These are phyloP conservation scores for Phrynocephalus vlangalii DNA, from an alignment of 2,797 vertebrate genomes.

Conservation along the genomic window DNA sequence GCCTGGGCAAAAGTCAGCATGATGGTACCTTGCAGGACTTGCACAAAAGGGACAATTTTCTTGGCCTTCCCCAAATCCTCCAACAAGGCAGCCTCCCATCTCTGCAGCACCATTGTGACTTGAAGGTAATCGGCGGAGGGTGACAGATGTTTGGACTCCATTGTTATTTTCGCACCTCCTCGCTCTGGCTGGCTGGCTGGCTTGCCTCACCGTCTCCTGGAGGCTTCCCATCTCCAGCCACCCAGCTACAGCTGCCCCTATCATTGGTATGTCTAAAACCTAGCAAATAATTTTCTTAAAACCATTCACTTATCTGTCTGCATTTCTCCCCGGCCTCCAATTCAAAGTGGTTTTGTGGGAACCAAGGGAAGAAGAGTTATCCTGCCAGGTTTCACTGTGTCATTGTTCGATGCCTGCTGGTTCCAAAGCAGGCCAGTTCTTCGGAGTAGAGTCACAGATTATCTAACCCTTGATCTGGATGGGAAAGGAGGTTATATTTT, in stretches of 20 bases:
- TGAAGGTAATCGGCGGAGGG: not conserved
- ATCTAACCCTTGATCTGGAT: not conserved
- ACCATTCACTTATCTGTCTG: not conserved
- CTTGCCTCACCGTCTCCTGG: not conserved
- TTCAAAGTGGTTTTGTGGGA: not conserved
- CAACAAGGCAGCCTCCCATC: constrained; percentile 2
- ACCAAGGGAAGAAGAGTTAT: not conserved
- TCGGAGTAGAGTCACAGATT: not conserved
- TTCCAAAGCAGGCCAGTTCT: not conserved
- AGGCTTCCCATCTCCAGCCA: not conserved
- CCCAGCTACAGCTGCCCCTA: not conserved
- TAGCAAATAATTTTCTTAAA: not conserved
- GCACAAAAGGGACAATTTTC: constrained; percentile 36
- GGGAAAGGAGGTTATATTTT: not conserved
- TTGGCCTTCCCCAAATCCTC: not conserved
- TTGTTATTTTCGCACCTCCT: constrained; percentile 21
- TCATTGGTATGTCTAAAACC: not conserved
- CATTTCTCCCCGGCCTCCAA: not conserved
- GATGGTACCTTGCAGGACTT: not conserved
- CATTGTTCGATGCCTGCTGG: too few relatives aligned
- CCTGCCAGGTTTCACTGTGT: not conserved
- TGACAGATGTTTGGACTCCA: not conserved
- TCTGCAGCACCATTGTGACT: not conserved
- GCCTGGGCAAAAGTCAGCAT: not conserved
- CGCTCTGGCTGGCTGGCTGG: not conserved